A percentile compares a stretch with the other conserved stretches of the same genome.
phyloP scores from a whole-genome alignment of 2,113 vertebrate genomes.

The Bubo bubo region DNA sequence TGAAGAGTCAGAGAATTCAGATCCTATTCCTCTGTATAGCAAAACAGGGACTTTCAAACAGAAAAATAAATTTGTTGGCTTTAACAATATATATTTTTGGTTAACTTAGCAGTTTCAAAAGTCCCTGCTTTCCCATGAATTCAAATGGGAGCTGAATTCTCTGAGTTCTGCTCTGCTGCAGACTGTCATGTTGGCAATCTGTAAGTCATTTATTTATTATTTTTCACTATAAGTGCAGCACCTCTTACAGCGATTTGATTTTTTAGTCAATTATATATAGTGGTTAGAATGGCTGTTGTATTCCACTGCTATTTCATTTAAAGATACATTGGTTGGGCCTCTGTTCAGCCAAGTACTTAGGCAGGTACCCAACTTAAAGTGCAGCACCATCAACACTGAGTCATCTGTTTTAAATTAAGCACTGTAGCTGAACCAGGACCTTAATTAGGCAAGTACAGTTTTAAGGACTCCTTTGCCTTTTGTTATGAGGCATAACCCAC shows the following conservation, averaged over 20 bases:
- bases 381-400: slow-evolving; percentile 10
- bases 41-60: slow-evolving; percentile 56
- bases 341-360: slow-evolving; percentile 30
- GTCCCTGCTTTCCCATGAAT: slow-evolving; percentile 64
- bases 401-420: slow-evolving; percentile 52
- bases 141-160: slow-evolving; percentile 57
- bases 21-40: slow-evolving; percentile 48
- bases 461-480: slow-evolving; percentile 32
- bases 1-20: slow-evolving; percentile 55
- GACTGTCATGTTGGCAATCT: slow-evolving; percentile 29
- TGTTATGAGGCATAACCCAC: not conserved
- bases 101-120: slow-evolving; percentile 64
- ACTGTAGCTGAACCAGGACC: not conserved
- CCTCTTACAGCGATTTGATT: slow-evolving; percentile 48
- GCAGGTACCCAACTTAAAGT: slow-evolving; percentile 53
- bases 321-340: not conserved
- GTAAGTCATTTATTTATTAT: slow-evolving; percentile 54
- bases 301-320: slow-evolving; percentile 26
- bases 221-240: slow-evolving; percentile 29
- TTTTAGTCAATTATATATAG: slow-evolving; percentile 57
- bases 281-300: not conserved
- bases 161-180: slow-evolving; percentile 41
- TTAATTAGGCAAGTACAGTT: slow-evolving; percentile 26
- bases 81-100: slow-evolving; percentile 69
- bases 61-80: slow-evolving; percentile 65